phyloP scores from a whole-genome alignment of 2,888 invertebrate species.

The Aporophyla nigra region DNA sequence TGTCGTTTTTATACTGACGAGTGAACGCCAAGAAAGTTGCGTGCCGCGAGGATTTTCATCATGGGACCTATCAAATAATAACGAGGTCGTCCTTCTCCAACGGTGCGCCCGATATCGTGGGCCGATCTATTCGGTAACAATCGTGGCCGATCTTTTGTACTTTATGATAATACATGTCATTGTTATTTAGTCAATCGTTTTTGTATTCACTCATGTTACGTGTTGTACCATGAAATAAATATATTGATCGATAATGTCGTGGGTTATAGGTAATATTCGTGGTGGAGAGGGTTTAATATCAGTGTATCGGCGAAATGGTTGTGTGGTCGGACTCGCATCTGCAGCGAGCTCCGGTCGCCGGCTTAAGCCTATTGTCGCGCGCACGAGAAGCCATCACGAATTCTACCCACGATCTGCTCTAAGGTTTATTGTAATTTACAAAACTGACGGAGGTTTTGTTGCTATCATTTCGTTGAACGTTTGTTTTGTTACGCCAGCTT shows the following conservation, averaged over 20 bases:
- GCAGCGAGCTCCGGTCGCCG: conserved; percentile 75
- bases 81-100: conserved; percentile 84
- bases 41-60: conserved; percentile 88
- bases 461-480: conserved; percentile 82
- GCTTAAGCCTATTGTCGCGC: conserved; percentile 86
- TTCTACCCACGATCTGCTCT: conserved; percentile 86
- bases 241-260: conserved; percentile 63
- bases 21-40: conserved; percentile 88
- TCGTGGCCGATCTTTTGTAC: conserved; percentile 84
- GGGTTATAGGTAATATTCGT: conserved; percentile 53
- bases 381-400: conserved; percentile 82
- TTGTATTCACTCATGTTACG: conserved; percentile 74
- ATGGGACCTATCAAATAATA: conserved; percentile 89
- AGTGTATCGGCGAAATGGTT: conserved; percentile 76
- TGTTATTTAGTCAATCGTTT: conserved; percentile 80
- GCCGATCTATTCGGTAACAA: conserved; percentile 83
- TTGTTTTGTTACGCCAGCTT: conserved; percentile 81
- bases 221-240: conserved; percentile 62
- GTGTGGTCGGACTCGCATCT: conserved; percentile 78
- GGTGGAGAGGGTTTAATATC: conserved; percentile 69
- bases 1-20: conserved; percentile 87
- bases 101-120: conserved; percentile 81
- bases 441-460: conserved; percentile 87
- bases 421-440: conserved; percentile 90
- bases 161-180: conserved; percentile 83